Evolutionary conservation across 1,140 invertebrate species (phyloP).

Genomic region (Calycopis cecrops): DNA sequence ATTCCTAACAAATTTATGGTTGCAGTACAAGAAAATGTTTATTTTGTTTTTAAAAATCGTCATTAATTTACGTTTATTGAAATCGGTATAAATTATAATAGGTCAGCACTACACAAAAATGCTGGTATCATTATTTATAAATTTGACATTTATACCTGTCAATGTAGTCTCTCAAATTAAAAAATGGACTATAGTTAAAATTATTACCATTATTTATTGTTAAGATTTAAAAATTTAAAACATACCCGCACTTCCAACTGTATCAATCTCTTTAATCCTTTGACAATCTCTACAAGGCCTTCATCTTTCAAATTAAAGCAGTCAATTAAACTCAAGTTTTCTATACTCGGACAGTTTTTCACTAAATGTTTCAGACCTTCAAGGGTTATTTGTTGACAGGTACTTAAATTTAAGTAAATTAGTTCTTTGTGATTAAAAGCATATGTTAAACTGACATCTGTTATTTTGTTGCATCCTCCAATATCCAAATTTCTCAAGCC

Average conservation of each 20-base stretch:
- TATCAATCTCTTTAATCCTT: constrained; percentile 76
- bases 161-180: too few species aligned
- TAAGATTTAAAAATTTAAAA: constrained; percentile 4
- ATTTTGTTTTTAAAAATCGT: too few species aligned
- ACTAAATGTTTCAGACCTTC: constrained; percentile 78
- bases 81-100: too few species aligned
- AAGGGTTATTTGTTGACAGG: constrained; percentile 81
- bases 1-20: too few species aligned
- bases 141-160: too few species aligned
- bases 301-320: constrained; percentile 82
- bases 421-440: constrained; percentile 81
- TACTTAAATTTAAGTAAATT: constrained; percentile 77
- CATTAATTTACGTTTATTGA: too few species aligned
- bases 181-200: too few species aligned
- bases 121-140: too few species aligned
- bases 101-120: too few species aligned
- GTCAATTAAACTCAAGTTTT: constrained; percentile 79
- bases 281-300: constrained; percentile 76
- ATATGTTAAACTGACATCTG: constrained; percentile 82
- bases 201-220: too few species aligned
- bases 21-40: too few species aligned
- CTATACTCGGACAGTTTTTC: constrained; percentile 80
- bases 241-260: constrained; percentile 78
- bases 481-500: constrained; percentile 78
- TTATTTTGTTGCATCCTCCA: constrained; percentile 80